These are phyloP conservation scores for Formica exsecta DNA, from an alignment of 1,140 invertebrate genomes.

Conservation along the genomic window DNA sequence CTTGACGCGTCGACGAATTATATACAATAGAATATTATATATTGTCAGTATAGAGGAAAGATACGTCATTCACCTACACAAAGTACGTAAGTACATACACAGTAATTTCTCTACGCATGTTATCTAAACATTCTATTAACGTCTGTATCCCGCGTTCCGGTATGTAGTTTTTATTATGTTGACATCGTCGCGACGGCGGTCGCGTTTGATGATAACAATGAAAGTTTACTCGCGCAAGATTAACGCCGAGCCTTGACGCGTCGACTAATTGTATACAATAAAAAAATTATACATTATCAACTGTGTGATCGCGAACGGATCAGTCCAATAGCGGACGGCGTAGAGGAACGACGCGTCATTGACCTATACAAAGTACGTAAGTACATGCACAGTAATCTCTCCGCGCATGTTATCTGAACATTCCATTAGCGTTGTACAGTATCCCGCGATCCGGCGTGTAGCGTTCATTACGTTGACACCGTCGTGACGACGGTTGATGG, in stretches of 20 bases:
- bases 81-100: neutral
- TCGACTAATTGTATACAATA: too few relatives aligned
- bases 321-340: neutral
- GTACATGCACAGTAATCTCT: neutral
- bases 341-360: neutral
- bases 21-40: too few relatives aligned
- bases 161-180: slow-evolving; percentile 1
- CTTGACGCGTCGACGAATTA: neutral
- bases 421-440: slow-evolving; percentile 27
- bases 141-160: neutral
- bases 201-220: slow-evolving; percentile 4
- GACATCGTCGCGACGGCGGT: neutral
- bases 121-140: slow-evolving; percentile 19
- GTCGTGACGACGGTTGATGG: neutral
- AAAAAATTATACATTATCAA: neutral
- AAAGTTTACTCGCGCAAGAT: slow-evolving; percentile 9
- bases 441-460: neutral
- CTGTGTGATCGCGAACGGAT: neutral
- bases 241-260: neutral
- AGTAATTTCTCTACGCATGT: neutral
- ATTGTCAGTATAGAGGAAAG: neutral
- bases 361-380: neutral
- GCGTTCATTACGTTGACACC: slow-evolving; percentile 13
- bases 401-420: neutral
- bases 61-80: neutral